Base-by-base conservation (phyloP, 1,140 invertebrate genomes). In the Mylabris phalerata region DNA sequence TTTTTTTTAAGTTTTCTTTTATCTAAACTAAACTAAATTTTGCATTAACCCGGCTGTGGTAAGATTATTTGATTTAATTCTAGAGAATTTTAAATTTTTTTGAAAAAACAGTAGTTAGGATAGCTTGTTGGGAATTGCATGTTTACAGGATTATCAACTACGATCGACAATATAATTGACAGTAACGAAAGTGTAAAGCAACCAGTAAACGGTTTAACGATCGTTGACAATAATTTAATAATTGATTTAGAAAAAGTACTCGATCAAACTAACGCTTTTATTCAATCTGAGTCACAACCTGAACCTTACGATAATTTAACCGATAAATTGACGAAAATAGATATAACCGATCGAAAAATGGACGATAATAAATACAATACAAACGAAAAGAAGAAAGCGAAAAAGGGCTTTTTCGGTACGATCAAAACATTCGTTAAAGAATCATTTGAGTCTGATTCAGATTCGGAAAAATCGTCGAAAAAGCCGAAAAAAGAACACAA, bases 111-210 rank as follows among this genome's bases (percentile, higher is more conserved):
- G 67, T 72, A 70, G 70, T 67, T 73, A 70, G 67, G 63, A 65
- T 67, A 65, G 71, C 70, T 73, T 72, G 69, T 73, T 73, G 68
- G 71, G 72, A 63, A 67, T 59, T 69, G 73, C 73, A 73, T 73
- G 73, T 74, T 72, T 74, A 59, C 73, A 74, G 73, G 71, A 72
- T 68, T 64, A 67, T 59, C 70, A 65, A 73, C 70, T 44, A 62
- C 72, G 66, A 67, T 66, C 51, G 58, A 65, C 62, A 65, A 65
- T 66, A 61, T 63, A 68, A 67, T 19, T 19, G 64, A 60, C 70
- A 70, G 62, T 60, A 65, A 62, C 50, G 70, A 71, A 67, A 69
- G 66, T 50, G 50, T 57, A 64, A 66, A 57, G 52, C 59, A 55
- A 54, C 40, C 42, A 42, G 46, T 24, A 44, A 50, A 48, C 46